A percentile compares a stretch with the other conserved stretches of the same genome.
Evolutionary conservation across 2,113 vertebrate species (phyloP).

Genomic region (Rhineura floridana): DNA sequence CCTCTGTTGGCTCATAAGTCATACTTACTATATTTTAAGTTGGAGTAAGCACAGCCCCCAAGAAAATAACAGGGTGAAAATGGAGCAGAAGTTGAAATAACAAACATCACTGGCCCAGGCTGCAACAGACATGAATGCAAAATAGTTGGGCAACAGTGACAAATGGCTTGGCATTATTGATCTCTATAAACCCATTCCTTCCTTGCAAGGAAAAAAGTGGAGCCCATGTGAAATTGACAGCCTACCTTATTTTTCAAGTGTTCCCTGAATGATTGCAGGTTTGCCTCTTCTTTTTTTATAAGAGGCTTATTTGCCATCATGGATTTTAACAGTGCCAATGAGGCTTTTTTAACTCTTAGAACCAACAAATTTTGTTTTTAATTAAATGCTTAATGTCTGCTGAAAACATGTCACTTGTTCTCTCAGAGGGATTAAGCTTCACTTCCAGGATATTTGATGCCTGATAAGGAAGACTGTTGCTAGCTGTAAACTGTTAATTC

Average conservation of each 20-base stretch:
- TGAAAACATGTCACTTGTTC: slow-evolving; percentile 65
- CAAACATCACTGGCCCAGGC: slow-evolving; percentile 37
- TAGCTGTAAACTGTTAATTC: slow-evolving; percentile 71
- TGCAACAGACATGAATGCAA: slow-evolving; percentile 30
- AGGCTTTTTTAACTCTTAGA: neutral
- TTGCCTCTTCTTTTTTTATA: too few species aligned
- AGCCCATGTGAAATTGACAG: slow-evolving; percentile 41
- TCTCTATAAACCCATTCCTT: slow-evolving; percentile 60
- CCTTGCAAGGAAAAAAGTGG: slow-evolving; percentile 54
- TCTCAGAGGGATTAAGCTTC: slow-evolving; percentile 72
- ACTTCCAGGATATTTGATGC: slow-evolving; percentile 72
- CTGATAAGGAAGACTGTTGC: slow-evolving; percentile 75
- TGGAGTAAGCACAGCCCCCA: slow-evolving; percentile 31
- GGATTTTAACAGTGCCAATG: neutral
- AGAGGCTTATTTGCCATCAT: neutral
- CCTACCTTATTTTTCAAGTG: slow-evolving; percentile 7
- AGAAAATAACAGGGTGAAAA: slow-evolving; percentile 43
- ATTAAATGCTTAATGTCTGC: slow-evolving; percentile 22
- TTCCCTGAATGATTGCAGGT: slow-evolving; percentile 20
- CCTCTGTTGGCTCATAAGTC: slow-evolving; percentile 13
- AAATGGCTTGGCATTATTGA: slow-evolving; percentile 46
- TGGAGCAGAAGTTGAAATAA: slow-evolving; percentile 45
- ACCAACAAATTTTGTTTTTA: slow-evolving; percentile 10
- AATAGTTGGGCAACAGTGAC: neutral
- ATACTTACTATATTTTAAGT: slow-evolving; percentile 2